A percentile compares a stretch with the other conserved stretches of the same genome.
Conservation (phyloP, 2,113 vertebrate species). For the Morone saxatilis region DNA sequence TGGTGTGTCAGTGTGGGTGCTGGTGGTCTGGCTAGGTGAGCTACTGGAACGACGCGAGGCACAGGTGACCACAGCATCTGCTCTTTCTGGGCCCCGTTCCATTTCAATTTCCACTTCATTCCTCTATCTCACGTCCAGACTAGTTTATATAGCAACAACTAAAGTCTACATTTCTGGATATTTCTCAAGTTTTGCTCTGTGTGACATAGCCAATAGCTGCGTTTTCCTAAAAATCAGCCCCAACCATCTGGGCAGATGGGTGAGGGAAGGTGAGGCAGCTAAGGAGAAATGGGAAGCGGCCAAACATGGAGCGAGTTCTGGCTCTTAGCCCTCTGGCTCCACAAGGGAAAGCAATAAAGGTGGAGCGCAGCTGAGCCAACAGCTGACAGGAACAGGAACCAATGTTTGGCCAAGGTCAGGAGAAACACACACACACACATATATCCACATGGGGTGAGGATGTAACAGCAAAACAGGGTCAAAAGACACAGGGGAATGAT, state of each 20-base stretch:
- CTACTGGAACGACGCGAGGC: constrained; percentile 42
- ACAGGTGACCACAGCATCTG: constrained; percentile 60
- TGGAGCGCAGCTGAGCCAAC: constrained; percentile 70
- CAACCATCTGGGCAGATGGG: constrained; percentile 51
- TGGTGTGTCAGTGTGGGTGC: constrained; percentile 25
- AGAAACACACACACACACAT: constrained; percentile 17
- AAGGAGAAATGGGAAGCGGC: constrained; percentile 46
- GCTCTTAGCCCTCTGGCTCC: constrained; percentile 57
- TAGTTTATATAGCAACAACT: neutral
- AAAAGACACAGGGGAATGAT: constrained; percentile 51
- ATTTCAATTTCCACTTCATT: constrained; percentile 29
- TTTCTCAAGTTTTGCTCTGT: neutral
- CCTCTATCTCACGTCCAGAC: neutral
- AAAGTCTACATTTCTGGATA: neutral
- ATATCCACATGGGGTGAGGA: constrained; percentile 4
- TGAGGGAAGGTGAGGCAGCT: constrained; percentile 27
- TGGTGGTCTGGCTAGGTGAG: constrained; percentile 41
- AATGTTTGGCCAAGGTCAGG: constrained; percentile 75
- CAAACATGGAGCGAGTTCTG: constrained; percentile 50
- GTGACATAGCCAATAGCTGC: neutral
- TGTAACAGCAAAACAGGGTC: constrained; percentile 49
- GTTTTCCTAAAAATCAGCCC: neutral
- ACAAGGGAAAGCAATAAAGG: constrained; percentile 65
- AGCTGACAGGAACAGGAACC: constrained; percentile 78
- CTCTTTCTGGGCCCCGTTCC: constrained; percentile 41